Evolutionary conservation across 2,888 invertebrate species (phyloP).

Genomic region (Tinea trinotella): DNA sequence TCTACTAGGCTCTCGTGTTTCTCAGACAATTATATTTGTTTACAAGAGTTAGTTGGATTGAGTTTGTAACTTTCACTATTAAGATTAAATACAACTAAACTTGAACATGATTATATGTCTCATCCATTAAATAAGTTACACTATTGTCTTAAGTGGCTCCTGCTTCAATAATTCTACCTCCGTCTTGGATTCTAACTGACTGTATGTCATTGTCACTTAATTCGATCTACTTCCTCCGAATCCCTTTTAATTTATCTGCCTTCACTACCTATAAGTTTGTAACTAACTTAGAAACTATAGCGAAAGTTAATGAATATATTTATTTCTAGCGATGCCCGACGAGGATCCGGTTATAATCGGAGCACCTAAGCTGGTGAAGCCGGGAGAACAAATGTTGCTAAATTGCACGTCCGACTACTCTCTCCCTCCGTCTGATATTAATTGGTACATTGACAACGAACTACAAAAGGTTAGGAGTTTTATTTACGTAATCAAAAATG

Average conservation of each 20-base stretch:
- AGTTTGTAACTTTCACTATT: constrained; percentile 6
- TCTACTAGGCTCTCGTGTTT: neutral
- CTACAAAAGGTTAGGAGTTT: constrained; percentile 51
- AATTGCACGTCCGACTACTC: constrained; percentile 64
- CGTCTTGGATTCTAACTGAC: neutral
- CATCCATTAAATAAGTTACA: neutral
- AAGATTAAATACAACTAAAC: constrained; percentile 7
- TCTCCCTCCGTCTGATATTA: constrained; percentile 59
- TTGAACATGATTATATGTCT: neutral
- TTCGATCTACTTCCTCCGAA: neutral
- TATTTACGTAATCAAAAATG: neutral
- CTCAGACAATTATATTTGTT: neutral
- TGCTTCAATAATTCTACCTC: constrained; percentile 2
- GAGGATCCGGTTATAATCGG: constrained; percentile 56
- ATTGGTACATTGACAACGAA: constrained; percentile 64
- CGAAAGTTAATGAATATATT: neutral
- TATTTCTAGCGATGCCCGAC: constrained; percentile 53
- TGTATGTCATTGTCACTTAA: neutral
- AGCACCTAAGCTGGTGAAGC: constrained; percentile 55
- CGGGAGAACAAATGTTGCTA: constrained; percentile 57
- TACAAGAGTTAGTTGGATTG: neutral
- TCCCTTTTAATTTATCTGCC: neutral
- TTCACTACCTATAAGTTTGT: neutral
- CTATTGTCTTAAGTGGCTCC: constrained; percentile 4
- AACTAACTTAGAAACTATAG: neutral